Conservation (phyloP, 2,888 invertebrate species). For the Dexiosoma caninum region DNA sequence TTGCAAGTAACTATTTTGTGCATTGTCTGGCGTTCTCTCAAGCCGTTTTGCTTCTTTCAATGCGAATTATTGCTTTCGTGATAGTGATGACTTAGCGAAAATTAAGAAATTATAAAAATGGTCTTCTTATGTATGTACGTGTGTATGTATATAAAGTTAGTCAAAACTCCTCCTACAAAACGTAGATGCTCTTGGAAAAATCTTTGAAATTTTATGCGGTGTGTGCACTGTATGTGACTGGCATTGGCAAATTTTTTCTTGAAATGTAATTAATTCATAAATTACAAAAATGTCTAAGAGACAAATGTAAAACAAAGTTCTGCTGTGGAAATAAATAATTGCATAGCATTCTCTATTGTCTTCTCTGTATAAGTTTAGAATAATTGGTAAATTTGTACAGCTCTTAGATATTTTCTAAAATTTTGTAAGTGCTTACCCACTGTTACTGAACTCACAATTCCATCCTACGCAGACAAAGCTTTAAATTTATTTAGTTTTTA, state of each 20-base stretch:
- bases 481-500: too few species aligned
- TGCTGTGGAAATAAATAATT: too few species aligned
- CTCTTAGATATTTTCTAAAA: too few species aligned
- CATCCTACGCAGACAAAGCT: too few species aligned
- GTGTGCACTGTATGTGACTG: slow-evolving; percentile 50
- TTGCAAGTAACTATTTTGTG: neutral
- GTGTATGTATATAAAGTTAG: neutral
- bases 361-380: too few species aligned
- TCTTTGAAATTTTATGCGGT: slow-evolving; percentile 54
- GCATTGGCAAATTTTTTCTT: slow-evolving; percentile 59
- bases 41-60: neutral
- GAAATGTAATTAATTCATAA: slow-evolving; percentile 61
- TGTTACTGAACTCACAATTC: too few species aligned
- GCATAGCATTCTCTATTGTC: too few species aligned
- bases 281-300: slow-evolving; percentile 48
- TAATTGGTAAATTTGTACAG: too few species aligned
- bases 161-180: slow-evolving; percentile 46
- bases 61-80: slow-evolving; percentile 69
- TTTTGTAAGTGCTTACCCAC: too few species aligned
- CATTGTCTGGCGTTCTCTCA: slow-evolving; percentile 3
- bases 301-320: slow-evolving; percentile 21
- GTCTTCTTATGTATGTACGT: slow-evolving; percentile 58
- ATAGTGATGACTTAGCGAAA: slow-evolving; percentile 71
- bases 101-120: slow-evolving; percentile 75
- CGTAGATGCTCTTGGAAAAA: slow-evolving; percentile 15